These are phyloP conservation scores for Cepphus grylle DNA, from an alignment of 2,113 vertebrate genomes.

Conservation along the genomic window DNA sequence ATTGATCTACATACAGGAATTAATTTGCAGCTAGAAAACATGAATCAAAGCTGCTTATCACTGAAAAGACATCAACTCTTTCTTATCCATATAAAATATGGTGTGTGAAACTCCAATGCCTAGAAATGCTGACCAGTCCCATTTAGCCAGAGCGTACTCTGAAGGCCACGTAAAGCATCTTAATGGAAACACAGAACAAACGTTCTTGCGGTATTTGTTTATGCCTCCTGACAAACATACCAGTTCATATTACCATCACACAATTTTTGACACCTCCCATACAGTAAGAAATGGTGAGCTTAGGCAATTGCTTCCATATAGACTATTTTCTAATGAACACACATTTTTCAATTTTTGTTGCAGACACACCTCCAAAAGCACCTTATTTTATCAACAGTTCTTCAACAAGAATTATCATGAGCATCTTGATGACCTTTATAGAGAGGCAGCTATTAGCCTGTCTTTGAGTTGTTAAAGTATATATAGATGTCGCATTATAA, in stretches of 20 bases:
- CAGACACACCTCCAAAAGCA: background rate
- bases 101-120: background rate
- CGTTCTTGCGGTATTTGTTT: background rate
- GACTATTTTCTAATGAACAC: background rate
- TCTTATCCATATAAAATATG: background rate
- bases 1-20: fast-evolving
- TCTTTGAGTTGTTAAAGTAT: background rate
- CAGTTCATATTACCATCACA: background rate
- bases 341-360: background rate
- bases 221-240: background rate
- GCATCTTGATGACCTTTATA: background rate
- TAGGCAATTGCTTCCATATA: background rate
- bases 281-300: background rate
- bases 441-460: background rate
- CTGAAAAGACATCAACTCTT: background rate
- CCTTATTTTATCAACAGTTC: background rate
- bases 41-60: background rate
- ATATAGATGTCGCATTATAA: too few species aligned
- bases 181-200: background rate
- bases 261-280: background rate
- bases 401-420: background rate
- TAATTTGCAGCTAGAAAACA: background rate
- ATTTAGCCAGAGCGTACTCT: background rate
- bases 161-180: fast-evolving
- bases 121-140: background rate